Base-by-base conservation (phyloP, 30 jellyfish, hydroid and myxozoan species). In the Aurelia sp. region DNA sequence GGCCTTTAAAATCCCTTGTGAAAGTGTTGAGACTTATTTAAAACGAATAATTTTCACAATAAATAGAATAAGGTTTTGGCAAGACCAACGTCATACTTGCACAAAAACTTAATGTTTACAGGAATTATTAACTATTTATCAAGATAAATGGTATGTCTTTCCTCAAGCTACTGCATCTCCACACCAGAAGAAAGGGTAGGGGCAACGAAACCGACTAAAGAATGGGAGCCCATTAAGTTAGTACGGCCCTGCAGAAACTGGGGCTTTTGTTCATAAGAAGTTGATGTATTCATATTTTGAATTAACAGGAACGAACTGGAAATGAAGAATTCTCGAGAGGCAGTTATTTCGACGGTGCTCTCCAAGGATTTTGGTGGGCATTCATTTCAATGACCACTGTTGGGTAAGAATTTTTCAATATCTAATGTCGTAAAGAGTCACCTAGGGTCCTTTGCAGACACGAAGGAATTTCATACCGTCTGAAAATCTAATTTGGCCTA, bases 311-410 rank as follows among this genome's bases (percentile, higher is more conserved):
- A 63, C 68, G 84, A 30, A 21, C 15, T 8, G 82, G 57, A 0
- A 84, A 84, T 64, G 92, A 89, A n/a, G 92, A 89, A 52, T 89
- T 89, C 50, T 52, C 89, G 31, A 41, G 53, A 51, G 97, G 92
- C 27, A 30, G 52, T 33, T 89, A 19, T 74, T 4, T 89, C 51
- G 19, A 20, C 41, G 97, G 97, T 4, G 44, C 61, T 62, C 74
- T 67, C 20, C 97, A 89, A 50, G 97, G 91, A 10, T 80, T 89
- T 55, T 89, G 97, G 97, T 89, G 97, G 97, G 92, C 97, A 22
- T 72, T 79, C 70, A 71, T 80, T 24, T 66, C 97, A 4, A 89
- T 89, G 97, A 89, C 97, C 31, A 89, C 97, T n/a, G 97, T 89
- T 24, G 97, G 97, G 97, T 89, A 70, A 61, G 96, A 61, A 91